Base-by-base conservation (phyloP, 2,888 invertebrate species). In the Dexiosoma caninum region DNA sequence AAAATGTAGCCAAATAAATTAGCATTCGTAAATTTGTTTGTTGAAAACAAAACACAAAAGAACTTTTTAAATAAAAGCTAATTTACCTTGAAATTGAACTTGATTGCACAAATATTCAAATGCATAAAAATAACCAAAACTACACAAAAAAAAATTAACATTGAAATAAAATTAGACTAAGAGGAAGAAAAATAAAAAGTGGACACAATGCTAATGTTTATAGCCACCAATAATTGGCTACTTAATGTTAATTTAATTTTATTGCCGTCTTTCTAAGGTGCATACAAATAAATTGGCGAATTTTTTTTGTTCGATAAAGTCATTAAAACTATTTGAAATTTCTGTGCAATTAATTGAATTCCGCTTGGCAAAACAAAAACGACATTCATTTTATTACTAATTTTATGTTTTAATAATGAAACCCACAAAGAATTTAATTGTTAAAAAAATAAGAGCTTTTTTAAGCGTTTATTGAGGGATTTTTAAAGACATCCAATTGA, bases 51-150 rank as follows among this genome's bases (percentile, higher is more conserved):
- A 27, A 40, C 7, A 2, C 16, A 27, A 23, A 9, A 4, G 21
- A 10, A 8, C 6, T 5, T 30, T 44, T 10, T 32, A 8, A 37
- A 30, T 49, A 60, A 7, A 12, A 59, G 23, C 32, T 14, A 44
- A 57, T 64, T 75, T 53, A 53, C 75, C 75, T 75, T 80, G 79
- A 71, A 80, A 60, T 70, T 75, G 75, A 80, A 80, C 79, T 80
- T 75, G 70, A 71, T 53, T 40, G 64, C 40, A 64, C 46, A 70
- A 64, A 62, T 70, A 55, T 69, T 53, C 12, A 21, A 2, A 46
- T 44, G 19, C 3, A 14, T 14, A 64, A 57, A 53, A 66, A 67
- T n/a, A 67, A 12, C 37, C 21, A 59, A 55, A 40, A 55, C 23
- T 35, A 51, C 32, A 53, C 32, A 32, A 72, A 51, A 62, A 12